Evolutionary conservation across 2,113 vertebrate genomes (phyloP).

Genomic region (Thalassoma bifasciatum): DNA sequence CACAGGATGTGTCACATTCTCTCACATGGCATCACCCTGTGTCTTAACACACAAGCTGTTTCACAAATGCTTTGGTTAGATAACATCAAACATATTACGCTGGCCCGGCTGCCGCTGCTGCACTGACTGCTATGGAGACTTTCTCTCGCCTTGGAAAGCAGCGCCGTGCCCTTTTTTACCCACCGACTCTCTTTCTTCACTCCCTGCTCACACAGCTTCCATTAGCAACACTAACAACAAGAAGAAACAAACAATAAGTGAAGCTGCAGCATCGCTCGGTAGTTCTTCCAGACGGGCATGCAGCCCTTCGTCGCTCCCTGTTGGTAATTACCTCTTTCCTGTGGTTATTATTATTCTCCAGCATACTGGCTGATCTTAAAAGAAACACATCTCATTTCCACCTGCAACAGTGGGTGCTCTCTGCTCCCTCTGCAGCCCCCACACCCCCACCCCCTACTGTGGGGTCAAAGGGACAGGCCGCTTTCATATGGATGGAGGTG

Average conservation of each 20-base stretch:
- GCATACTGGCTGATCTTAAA: constrained; percentile 67
- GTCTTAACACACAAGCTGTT: constrained; percentile 20
- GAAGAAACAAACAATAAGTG: constrained; percentile 40
- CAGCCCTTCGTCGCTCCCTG: constrained; percentile 25
- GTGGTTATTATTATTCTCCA: constrained; percentile 67
- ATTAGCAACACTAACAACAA: constrained; percentile 35
- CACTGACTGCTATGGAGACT: constrained; percentile 20
- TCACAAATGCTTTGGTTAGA: constrained; percentile 38
- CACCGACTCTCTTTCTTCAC: neutral
- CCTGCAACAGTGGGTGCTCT: constrained; percentile 63
- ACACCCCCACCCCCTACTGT: constrained; percentile 15
- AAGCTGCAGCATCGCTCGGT: constrained; percentile 16
- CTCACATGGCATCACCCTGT: constrained; percentile 37
- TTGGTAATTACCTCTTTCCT: constrained; percentile 70
- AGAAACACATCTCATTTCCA: constrained; percentile 71
- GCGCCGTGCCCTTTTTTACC: neutral
- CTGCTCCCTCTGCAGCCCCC: constrained; percentile 6
- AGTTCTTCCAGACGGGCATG: constrained; percentile 15
- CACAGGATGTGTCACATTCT: constrained; percentile 45
- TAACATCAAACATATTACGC: constrained; percentile 44
- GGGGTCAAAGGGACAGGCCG: constrained; percentile 64
- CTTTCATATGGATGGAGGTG: constrained; percentile 12
- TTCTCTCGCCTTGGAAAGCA: neutral
- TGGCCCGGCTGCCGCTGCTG: neutral
- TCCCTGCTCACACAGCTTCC: neutral